Percentiles rank a stretch among this genome's conserved stretches.
These are phyloP conservation scores for Raja brachyura DNA, from an alignment of 2,113 vertebrate species.

Conservation along the genomic window DNA sequence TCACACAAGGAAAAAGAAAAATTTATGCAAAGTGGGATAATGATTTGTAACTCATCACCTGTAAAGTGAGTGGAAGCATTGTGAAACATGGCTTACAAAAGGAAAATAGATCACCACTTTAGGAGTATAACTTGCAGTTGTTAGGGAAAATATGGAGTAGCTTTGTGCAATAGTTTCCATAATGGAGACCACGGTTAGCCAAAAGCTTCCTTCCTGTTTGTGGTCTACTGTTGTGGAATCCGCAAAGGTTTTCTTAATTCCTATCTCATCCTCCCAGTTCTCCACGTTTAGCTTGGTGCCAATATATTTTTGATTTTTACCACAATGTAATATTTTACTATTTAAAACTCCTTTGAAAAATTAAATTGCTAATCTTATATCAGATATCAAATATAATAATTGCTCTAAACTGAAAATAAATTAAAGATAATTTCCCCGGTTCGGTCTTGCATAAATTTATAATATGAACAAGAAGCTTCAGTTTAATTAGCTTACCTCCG, in stretches of 20 bases:
- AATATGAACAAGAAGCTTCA: not conserved
- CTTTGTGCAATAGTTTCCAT: too few species aligned
- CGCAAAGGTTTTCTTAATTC: not conserved
- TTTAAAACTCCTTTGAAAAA: not conserved
- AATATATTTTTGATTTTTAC: not conserved
- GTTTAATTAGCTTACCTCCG: conserved; percentile 68
- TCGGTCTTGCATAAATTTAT: not conserved
- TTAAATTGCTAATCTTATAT: not conserved
- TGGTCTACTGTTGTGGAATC: not conserved
- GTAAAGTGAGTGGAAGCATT: too few species aligned
- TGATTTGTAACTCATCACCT: too few species aligned
- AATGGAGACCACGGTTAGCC: too few species aligned
- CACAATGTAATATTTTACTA: not conserved
- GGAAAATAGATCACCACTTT: too few species aligned
- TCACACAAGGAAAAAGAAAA: too few species aligned
- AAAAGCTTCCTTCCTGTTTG: too few species aligned
- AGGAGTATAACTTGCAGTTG: too few species aligned
- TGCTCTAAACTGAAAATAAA: too few species aligned
- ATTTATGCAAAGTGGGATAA: too few species aligned
- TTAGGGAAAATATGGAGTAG: too few species aligned
- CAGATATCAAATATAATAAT: not conserved
- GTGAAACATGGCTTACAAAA: too few species aligned
- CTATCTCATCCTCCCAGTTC: not conserved
- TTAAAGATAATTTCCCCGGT: not conserved
- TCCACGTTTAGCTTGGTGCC: not conserved